Conservation (phyloP, 2,888 invertebrate species). For the Willowsia nigromaculata region DNA sequence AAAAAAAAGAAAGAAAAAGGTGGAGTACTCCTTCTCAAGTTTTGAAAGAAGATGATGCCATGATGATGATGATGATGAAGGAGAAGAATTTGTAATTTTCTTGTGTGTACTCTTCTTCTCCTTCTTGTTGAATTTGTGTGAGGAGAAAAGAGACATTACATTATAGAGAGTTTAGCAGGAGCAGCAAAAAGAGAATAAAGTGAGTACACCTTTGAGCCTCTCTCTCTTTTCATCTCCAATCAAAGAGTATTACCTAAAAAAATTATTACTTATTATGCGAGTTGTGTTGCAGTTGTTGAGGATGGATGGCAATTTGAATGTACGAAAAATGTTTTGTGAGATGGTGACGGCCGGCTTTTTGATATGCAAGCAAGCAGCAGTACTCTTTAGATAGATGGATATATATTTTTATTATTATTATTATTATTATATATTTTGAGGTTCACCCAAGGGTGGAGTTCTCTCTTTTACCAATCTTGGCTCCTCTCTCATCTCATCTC, state of each 20-base stretch:
- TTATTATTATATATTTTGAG: conserved; percentile 21
- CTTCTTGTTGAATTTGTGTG: not conserved
- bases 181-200: not conserved
- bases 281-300: not conserved
- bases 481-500: conserved; percentile 49
- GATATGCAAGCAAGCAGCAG: conserved; percentile 14
- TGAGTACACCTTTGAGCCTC: not conserved
- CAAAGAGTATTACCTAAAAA: conserved; percentile 42
- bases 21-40: conserved; percentile 49
- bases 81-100: conserved; percentile 44
- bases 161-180: not conserved
- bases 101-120: conserved; percentile 20
- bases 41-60: conserved; percentile 39
- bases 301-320: conserved; percentile 40
- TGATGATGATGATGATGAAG: not conserved
- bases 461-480: conserved; percentile 74
- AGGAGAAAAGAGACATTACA: conserved; percentile 37
- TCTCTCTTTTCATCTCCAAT: conserved; percentile 15
- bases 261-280: conserved; percentile 46
- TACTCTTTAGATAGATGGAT: conserved; percentile 11
- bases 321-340: conserved; percentile 28
- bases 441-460: conserved; percentile 75
- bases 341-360: conserved; percentile 26
- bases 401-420: conserved; percentile 44
- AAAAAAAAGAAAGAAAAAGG: conserved; percentile 29